phyloP scores from a whole-genome alignment of 1,140 invertebrate genomes.

The Tachypleus tridentatus region DNA sequence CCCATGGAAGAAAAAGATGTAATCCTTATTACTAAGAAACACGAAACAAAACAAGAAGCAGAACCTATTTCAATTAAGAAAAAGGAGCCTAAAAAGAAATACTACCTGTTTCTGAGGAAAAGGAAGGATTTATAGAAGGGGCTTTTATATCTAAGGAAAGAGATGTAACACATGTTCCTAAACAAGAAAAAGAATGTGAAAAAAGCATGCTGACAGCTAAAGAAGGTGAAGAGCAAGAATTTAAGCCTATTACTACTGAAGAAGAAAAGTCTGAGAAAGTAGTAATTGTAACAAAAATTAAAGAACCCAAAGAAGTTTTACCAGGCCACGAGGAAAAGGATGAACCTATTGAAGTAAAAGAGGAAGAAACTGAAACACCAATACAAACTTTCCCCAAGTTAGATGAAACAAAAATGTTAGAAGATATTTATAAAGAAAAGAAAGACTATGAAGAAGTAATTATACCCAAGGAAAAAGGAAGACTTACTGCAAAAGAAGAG shows the following conservation, averaged over 20 bases:
- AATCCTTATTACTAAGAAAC: too few relatives aligned
- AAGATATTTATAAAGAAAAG: background rate
- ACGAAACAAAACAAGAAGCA: too few relatives aligned
- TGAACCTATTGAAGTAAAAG: conserved; percentile 7
- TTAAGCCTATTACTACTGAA: background rate
- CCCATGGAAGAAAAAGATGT: background rate
- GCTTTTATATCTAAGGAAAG: too few relatives aligned
- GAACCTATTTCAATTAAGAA: too few relatives aligned
- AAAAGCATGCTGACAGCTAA: background rate
- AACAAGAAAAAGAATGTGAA: too few relatives aligned
- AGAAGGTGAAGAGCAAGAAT: conserved; percentile 8
- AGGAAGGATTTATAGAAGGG: too few relatives aligned
- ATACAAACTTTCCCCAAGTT: background rate
- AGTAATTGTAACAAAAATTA: background rate
- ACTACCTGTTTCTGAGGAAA: too few relatives aligned
- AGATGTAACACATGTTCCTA: too few relatives aligned
- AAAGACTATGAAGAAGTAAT: background rate
- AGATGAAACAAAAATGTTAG: background rate
- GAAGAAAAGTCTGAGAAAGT: background rate
- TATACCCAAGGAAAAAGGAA: too few relatives aligned
- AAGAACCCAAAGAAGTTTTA: conserved; percentile 6
- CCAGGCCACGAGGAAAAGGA: conserved; percentile 13
- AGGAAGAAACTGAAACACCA: conserved; percentile 8
- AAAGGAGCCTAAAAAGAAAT: too few relatives aligned
- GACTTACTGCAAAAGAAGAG: background rate